Percentiles rank a stretch among this genome's conserved stretches.
Evolutionary conservation across 2,113 vertebrate genomes (phyloP).

Genomic region (Atractosteus spatula): DNA sequence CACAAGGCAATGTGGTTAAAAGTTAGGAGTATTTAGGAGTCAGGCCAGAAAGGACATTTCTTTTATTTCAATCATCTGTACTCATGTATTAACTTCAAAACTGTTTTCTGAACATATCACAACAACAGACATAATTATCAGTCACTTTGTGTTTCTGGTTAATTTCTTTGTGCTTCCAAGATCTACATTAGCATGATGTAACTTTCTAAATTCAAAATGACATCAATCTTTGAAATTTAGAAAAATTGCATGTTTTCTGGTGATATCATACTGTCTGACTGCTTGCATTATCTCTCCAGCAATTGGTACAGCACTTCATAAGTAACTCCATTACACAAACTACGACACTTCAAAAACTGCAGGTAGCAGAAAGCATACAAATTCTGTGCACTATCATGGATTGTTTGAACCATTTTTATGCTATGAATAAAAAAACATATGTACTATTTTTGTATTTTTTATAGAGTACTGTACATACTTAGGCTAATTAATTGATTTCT

Average conservation of each 20-base stretch:
- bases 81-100: no score
- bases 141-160: no score
- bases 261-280: conserved; percentile 12
- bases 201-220: conserved; percentile 19
- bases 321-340: conserved; percentile 53
- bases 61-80: no score
- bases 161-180: background rate
- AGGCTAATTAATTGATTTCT: no score
- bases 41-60: no score
- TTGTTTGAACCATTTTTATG: background rate
- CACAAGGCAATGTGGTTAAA: no score
- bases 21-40: no score
- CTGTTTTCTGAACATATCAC: no score
- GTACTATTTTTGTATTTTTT: background rate
- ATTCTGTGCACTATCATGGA: no score
- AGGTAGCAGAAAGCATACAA: background rate
- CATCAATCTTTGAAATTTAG: conserved; percentile 37
- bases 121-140: no score
- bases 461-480: no score
- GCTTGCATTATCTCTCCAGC: conserved; percentile 33
- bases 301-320: conserved; percentile 47
- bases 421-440: background rate
- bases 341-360: background rate
- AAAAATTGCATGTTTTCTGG: conserved; percentile 35
- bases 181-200: conserved; percentile 1